Base-by-base conservation (phyloP, 2,888 invertebrate species). In the Thyatira batis region DNA sequence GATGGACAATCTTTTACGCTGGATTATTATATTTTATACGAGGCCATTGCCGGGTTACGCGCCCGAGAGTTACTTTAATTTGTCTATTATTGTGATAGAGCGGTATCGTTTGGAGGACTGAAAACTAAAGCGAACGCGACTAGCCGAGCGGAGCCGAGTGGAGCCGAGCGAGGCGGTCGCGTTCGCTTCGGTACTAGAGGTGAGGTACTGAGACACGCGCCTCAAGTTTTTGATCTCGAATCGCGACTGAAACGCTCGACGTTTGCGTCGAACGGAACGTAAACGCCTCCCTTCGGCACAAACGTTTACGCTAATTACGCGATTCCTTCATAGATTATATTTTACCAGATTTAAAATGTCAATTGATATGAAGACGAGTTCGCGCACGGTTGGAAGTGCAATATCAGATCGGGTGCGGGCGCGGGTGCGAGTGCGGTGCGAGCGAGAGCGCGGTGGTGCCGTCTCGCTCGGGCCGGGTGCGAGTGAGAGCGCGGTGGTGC, bases 261-360 rank as follows among this genome's bases (percentile, higher is more conserved):
- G 20, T 46, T 43, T 25, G 23, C 45, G 45, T 33, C 30, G 21
- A n/a, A 25, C 50, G 44, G 49, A 9, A 17, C 43, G 33, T 5
- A 30, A 44, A 54, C 20, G 49, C 50, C 33, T 50, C 51, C 51
- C 45, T 56, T 49, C 46, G 57, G 48, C 53, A 51, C 46, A 21
- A 57, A 56, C 57, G 53, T 49, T 54, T n/a, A 23, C n/a, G n/a
- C 33, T 9, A 11, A 10, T 23, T 60, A 71, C 82, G 83, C 73
- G 85, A 82, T 85, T 87, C 85, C 82, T 78, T 79, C 76, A 74
- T 88, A 87, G 83, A 82, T 76, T 85, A 80, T 86, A 77, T 82
- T 84, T 82, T 86, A 86, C 85, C 85, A 80, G 66, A 82, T 84
- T 78, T 66, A 67, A 77, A 82, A 79, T 84, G 85, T 86, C 85